Percentiles rank a stretch among this genome's conserved stretches.
Evolutionary conservation across 2,113 vertebrate species (phyloP).

Genomic region (Hystrix brachyura): DNA sequence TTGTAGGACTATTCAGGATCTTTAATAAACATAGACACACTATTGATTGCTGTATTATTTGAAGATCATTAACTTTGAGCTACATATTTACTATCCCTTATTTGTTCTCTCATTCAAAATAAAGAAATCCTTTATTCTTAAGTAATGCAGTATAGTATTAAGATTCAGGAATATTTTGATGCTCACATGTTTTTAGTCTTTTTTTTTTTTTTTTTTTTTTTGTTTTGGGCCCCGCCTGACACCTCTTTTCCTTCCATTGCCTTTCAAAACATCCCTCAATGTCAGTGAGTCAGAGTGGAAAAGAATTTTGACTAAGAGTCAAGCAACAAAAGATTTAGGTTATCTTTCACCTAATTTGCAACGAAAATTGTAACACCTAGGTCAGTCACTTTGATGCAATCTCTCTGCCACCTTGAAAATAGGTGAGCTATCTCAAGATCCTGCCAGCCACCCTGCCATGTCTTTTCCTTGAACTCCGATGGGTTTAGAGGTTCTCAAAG

Average conservation of each 20-base stretch:
- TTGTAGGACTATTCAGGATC: not conserved
- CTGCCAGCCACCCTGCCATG: not conserved
- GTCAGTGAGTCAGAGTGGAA: slow-evolving; percentile 12
- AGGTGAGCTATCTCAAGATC: not conserved
- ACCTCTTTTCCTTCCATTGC: not conserved
- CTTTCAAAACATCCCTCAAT: not conserved
- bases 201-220: too few relatives aligned
- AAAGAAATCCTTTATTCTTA: slow-evolving; percentile 5
- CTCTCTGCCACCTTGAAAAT: not conserved
- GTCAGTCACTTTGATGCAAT: not conserved
- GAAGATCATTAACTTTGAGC: slow-evolving; percentile 37
- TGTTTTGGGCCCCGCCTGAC: not conserved
- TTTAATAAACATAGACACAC: not conserved
- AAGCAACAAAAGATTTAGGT: not conserved
- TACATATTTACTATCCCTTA: not conserved
- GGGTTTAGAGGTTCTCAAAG: not conserved
- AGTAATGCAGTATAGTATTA: not conserved
- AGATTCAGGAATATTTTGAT: not conserved
- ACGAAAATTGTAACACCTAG: not conserved
- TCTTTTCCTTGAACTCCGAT: not conserved
- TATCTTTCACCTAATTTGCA: not conserved
- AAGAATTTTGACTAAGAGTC: not conserved
- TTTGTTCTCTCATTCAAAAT: slow-evolving; percentile 11
- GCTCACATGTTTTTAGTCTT: too few relatives aligned
- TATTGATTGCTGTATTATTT: not conserved